Evolutionary conservation across 2,888 invertebrate species (phyloP), one percentile per base, ranked within the genome.

Genomic region (Caenorhabditis sp.): DNA sequence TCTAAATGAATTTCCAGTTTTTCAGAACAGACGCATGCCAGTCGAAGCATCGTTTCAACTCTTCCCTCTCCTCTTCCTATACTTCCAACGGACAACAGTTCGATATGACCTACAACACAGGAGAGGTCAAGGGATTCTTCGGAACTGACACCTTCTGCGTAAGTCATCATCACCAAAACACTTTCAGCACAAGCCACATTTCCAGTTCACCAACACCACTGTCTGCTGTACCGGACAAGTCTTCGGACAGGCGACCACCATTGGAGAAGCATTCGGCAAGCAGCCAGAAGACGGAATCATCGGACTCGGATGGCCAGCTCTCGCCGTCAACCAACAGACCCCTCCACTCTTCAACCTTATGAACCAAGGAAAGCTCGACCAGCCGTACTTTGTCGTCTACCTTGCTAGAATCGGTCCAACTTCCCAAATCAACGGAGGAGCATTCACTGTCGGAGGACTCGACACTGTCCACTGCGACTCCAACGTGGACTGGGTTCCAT

Each of bases 181-280:
- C 40, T 47, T 11, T n/a, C 47, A 18, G 3, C 47, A 40, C n/a
- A 13, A 28, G 35, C 15, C 18, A 2, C 20, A 9, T n/a, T 71
- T 85, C 56, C 55, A 89, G 88, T 84, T 89, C 80, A 71, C 81
- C 28, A 80, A 80, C 56, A 85, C 87, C 2, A 70, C 83, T 2
- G 80, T 93, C 32, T 86, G 88, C 24, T 91, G 93, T 9, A 92
- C 91, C 56, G 86, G 88, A 37, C 93, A 93, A 89, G 92, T 92
- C n/a, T 93, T 93, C 89, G 93, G 93, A 18, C 93, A 93, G 80
- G 93, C 93, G n/a, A 92, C 91, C 0, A 83, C 91, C 26, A 92
- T 93, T 81, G 93, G 93, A 11, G 92, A 92, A 13, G 93, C 93
- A 87, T 92, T 93, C 71, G 93, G 92, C 40, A 93, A 93, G 40